phyloP scores from a whole-genome alignment of 1,140 invertebrate genomes.

The Solen grandis region DNA sequence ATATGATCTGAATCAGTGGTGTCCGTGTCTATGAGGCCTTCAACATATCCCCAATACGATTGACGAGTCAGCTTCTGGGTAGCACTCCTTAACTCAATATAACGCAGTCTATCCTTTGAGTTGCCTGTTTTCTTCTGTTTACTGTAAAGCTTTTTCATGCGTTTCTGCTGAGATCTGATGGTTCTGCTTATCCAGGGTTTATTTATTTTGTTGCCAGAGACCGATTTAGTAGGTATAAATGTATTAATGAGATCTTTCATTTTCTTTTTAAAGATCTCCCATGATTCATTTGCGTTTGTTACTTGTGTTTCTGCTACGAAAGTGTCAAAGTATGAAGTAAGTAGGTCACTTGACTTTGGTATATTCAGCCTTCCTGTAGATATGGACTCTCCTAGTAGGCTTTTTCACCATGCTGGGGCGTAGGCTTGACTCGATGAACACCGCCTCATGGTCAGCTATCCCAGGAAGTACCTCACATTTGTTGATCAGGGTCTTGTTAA shows the following conservation, averaged over 20 bases:
- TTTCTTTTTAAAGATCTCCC: background rate
- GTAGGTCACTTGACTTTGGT: background rate
- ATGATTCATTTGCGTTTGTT: background rate
- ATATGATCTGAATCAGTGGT: too few species aligned
- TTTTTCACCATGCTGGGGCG: constrained; percentile 1
- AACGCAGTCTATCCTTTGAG: background rate
- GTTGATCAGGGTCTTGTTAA: constrained; percentile 41
- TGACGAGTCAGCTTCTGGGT: background rate
- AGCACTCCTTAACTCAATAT: background rate
- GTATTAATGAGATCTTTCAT: background rate
- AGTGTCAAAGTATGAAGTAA: background rate
- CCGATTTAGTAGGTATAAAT: background rate
- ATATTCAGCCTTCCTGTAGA: constrained; percentile 34
- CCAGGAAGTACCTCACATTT: constrained; percentile 39
- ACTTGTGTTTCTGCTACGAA: background rate
- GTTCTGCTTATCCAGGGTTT: constrained; percentile 14
- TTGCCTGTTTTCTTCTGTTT: constrained; percentile 10
- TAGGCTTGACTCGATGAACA: constrained; percentile 48
- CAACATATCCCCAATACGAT: too few species aligned
- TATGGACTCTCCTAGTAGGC: background rate
- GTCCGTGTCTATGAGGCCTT: too few species aligned
- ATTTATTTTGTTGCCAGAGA: background rate
- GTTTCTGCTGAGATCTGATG: background rate
- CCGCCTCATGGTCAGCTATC: too few species aligned
- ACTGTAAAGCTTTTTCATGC: background rate